These are phyloP conservation scores for Gobio gobio DNA, from an alignment of 2,113 vertebrate species.

Conservation along the genomic window DNA sequence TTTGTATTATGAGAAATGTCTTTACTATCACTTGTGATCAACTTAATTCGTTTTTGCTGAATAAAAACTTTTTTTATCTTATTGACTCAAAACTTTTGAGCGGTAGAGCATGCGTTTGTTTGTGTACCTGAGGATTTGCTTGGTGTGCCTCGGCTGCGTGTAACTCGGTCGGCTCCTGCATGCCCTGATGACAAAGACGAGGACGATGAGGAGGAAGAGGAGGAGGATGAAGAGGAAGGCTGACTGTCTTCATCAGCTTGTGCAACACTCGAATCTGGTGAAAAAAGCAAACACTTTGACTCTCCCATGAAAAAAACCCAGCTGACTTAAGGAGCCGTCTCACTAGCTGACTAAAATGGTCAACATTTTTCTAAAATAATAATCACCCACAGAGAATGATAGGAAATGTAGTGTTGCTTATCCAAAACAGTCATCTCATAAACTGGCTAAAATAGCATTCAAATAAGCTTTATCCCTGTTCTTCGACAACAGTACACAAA, in stretches of 20 bases:
- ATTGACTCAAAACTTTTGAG: background rate
- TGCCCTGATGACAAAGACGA: slow-evolving; percentile 79
- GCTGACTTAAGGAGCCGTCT: too few species aligned
- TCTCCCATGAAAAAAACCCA: too few species aligned
- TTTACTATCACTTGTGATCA: too few species aligned
- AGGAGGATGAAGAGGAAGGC: slow-evolving; percentile 72
- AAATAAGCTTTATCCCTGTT: background rate
- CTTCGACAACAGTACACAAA: background rate
- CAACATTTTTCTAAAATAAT: too few species aligned
- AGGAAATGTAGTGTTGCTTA: background rate
- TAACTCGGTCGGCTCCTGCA: slow-evolving; percentile 72
- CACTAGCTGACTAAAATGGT: too few species aligned
- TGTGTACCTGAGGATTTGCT: slow-evolving; percentile 75
- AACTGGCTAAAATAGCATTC: background rate
- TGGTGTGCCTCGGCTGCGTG: slow-evolving; percentile 79
- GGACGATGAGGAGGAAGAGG: slow-evolving; percentile 75
- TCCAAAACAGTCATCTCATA: background rate
- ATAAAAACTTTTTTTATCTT: background rate
- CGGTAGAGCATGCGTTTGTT: slow-evolving; percentile 58
- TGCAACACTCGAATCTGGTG: slow-evolving; percentile 81
- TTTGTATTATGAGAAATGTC: too few species aligned
- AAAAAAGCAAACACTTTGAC: background rate
- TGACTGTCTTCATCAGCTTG: slow-evolving; percentile 79
- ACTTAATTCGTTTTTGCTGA: background rate
- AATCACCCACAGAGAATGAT: background rate